phyloP scores from a whole-genome alignment of 2,797 vertebrate species.

The Lacerta agilis region DNA sequence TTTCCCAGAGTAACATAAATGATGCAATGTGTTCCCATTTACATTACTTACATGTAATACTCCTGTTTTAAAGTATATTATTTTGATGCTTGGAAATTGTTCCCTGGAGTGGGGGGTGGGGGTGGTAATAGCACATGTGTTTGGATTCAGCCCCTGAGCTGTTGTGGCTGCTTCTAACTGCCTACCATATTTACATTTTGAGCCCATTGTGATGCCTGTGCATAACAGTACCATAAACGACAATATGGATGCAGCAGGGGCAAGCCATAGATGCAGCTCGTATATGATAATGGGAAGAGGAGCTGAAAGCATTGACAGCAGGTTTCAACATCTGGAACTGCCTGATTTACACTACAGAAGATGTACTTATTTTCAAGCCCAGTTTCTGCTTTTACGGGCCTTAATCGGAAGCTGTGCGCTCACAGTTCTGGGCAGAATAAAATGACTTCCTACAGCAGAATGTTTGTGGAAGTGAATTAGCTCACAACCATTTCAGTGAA shows the following conservation, averaged over 20 bases:
- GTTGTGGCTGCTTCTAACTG: background rate
- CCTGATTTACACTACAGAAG: background rate
- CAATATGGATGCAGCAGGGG: background rate
- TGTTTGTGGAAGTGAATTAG: conserved; percentile 1
- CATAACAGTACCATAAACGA: background rate
- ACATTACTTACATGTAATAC: background rate
- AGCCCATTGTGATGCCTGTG: background rate
- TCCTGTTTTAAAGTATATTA: background rate
- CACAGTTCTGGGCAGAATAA: background rate
- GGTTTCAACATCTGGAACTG: background rate
- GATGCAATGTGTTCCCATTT: background rate
- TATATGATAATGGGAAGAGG: background rate
- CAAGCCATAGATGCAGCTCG: background rate
- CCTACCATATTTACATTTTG: background rate
- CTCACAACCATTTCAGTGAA: background rate
- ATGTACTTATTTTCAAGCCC: background rate
- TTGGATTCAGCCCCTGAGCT: background rate
- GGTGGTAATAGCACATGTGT: no score
- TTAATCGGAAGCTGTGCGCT: background rate
- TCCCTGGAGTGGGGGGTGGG: background rate
- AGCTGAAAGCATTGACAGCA: background rate
- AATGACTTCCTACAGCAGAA: background rate
- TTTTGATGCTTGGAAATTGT: background rate
- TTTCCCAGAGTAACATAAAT: background rate
- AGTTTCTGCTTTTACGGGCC: background rate